Percentiles rank a stretch among this genome's conserved stretches.
Evolutionary conservation across 2,113 vertebrate genomes (phyloP).

Genomic region (Gymnocephalus cernua): DNA sequence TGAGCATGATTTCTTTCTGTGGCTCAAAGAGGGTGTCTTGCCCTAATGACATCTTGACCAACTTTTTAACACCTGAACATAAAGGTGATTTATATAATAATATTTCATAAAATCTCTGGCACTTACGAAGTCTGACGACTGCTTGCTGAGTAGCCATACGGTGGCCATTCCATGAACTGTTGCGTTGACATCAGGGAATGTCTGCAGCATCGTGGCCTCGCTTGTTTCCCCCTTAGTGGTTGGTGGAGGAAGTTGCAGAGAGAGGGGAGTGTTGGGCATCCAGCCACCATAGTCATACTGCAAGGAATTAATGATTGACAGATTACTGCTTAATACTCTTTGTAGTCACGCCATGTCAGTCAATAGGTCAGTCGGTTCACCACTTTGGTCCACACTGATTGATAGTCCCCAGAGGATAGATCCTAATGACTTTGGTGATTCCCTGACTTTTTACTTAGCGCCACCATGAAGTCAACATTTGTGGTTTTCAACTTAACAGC

Average conservation of each 20-base stretch:
- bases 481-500: not conserved
- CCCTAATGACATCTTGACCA: not conserved
- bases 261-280: slow-evolving; percentile 74
- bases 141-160: slow-evolving; percentile 66
- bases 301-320: not conserved
- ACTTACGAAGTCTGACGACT: slow-evolving; percentile 73
- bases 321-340: not conserved
- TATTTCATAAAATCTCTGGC: not conserved
- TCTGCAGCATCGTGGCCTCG: slow-evolving; percentile 49
- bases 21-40: not conserved
- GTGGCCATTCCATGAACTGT: slow-evolving; percentile 53
- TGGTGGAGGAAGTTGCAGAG: slow-evolving; percentile 69
- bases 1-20: not conserved
- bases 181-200: slow-evolving; percentile 48
- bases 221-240: slow-evolving; percentile 65
- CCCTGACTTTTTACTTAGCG: too few species aligned
- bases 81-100: not conserved
- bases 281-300: slow-evolving; percentile 75
- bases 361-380: not conserved
- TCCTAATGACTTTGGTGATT: not conserved
- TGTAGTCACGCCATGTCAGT: not conserved
- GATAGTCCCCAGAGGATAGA: not conserved
- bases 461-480: not conserved
- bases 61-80: not conserved
- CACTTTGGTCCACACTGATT: not conserved